These are phyloP conservation scores for Epinephelus malabaricus DNA, from an alignment of 2,797 vertebrate species.

Conservation along the genomic window DNA sequence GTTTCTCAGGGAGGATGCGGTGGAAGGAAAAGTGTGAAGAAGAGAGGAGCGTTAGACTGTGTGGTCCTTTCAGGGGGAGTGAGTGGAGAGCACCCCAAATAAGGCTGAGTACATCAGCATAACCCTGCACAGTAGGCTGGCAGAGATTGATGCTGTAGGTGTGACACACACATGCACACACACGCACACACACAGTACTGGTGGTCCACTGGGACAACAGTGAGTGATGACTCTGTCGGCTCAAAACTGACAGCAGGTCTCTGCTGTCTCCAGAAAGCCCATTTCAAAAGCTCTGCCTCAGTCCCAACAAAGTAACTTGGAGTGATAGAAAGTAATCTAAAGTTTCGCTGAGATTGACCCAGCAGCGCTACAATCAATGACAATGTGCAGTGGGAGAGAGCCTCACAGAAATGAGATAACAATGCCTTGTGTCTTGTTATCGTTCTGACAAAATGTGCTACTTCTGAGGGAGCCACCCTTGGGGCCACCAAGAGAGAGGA, in stretches of 20 bases:
- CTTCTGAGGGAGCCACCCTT: conserved; percentile 35
- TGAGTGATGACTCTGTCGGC: conserved; percentile 72
- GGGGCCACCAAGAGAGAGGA: conserved; percentile 21
- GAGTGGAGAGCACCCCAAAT: conserved; percentile 54
- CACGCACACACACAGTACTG: conserved; percentile 3
- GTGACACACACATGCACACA: conserved; percentile 20
- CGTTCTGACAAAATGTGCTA: conserved; percentile 52
- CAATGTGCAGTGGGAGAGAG: conserved; percentile 48
- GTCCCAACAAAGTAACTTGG: conserved; percentile 47
- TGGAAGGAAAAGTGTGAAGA: conserved; percentile 48
- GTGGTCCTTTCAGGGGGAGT: conserved; percentile 39
- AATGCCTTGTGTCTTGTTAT: conserved; percentile 65
- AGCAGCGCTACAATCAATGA: conserved; percentile 55
- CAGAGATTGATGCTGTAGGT: conserved; percentile 69
- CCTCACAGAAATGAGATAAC: conserved; percentile 65
- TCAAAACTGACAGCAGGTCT: conserved; percentile 69
- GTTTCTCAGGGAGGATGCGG: conserved; percentile 30
- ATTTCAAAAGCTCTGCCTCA: conserved; percentile 60
- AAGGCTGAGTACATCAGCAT: conserved; percentile 49
- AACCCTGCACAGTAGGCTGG: conserved; percentile 49
- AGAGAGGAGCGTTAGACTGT: conserved; percentile 39
- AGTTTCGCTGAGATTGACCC: conserved; percentile 67
- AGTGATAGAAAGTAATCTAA: conserved; percentile 72
- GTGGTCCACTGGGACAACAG: conserved; percentile 45
- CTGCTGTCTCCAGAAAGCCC: conserved; percentile 51